Evolutionary conservation across 2,113 vertebrate species (phyloP), one percentile per base, ranked within the genome.

Genomic region (Fulmarus glacialis): DNA sequence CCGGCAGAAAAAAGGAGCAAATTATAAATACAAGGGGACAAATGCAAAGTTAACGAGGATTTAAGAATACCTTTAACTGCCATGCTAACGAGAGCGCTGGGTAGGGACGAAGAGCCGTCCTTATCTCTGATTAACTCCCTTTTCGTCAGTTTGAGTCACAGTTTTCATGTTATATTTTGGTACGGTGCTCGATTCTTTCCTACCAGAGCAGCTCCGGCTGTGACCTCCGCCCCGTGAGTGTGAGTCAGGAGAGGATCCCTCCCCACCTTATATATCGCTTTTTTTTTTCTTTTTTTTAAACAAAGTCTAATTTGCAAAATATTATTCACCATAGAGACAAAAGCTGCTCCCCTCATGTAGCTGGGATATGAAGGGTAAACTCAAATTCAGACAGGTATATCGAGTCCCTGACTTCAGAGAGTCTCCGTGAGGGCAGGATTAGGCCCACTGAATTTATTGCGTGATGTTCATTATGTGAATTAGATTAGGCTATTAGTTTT

Each of bases 401-500:
- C 5, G 10, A 89, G 48, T 26, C 60, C 27, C 58, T 72, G 73
- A 80, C 58, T 93, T 92, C 74, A 85, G 62, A 87, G 16, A 63
- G 3, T n/a, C 30, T 60, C 56, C 1, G 5, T 0, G 0, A 78
- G n/a, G 45, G 45, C 83, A 90, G 83, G 73, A 90, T 80, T 89
- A 90, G 71, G 42, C 63, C 80, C 42, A 36, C 16, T 22, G 10
- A 53, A 85, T 32, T 36, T 23, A 60, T 56, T 88, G 45, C 0
- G 0, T 82, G 45, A 42, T 59, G 58, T 92, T 81, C 55, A 71
- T 91, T 93, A 95, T 50, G 58, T 90, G 92, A 92, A 97, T 97
- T 87, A 95, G 48, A 89, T 88, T 64, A 94, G 53, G 38, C 78
- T 93, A 92, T 97, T 97, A 94, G 86, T 91, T 95, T 93, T 93